Evolutionary conservation across 1,140 invertebrate genomes (phyloP), one percentile per base, ranked within the genome.

Genomic region (Drosophila kikkawai): DNA sequence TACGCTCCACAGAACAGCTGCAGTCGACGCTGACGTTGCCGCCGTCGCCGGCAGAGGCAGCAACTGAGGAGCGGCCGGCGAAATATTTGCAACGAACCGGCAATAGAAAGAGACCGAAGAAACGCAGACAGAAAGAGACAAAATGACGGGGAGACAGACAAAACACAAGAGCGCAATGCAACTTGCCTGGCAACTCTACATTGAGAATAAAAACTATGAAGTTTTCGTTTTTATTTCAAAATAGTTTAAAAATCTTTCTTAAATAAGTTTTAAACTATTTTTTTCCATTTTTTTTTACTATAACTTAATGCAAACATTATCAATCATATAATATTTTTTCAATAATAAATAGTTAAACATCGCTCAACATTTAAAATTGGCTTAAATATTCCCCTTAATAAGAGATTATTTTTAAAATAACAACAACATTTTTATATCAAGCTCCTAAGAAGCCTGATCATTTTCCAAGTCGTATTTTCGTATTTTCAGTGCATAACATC

Each of bases 51-150:
- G 29, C 77, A 22, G 65, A 12, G 39, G 41, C 42, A 58, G 61
- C 45, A 44, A 53, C 74, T 39, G 69, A 59, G 68, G 41, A 73
- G 69, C 69, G 69, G 48, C 71, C 71, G 71, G 71, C 68, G 47
- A 73, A 75, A 75, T 75, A 75, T 75, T 75, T 75, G 71, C 71
- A 75, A 75, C 68, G 71, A 75, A 75, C 71, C 70, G 70, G 70
- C 70, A 74, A 74, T 74, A 75, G 64, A 78, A 59, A 59, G 59
- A 75, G 71, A 75, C 37, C 36, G 32, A 53, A 57, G 42, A 71
- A 32, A 48, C 39, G 42, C 32, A 68, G 67, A 60, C 45, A 73
- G 55, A 70, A 58, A 74, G 67, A 73, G 55, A 29, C 55, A 29
- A 26, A 26, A 12, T 55, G 41, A 19, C 12, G 32, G 12, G 39